A percentile compares a stretch with the other conserved stretches of the same genome.
phyloP scores from a whole-genome alignment of 2,888 invertebrate genomes.

The Macroteleia sp. region DNA sequence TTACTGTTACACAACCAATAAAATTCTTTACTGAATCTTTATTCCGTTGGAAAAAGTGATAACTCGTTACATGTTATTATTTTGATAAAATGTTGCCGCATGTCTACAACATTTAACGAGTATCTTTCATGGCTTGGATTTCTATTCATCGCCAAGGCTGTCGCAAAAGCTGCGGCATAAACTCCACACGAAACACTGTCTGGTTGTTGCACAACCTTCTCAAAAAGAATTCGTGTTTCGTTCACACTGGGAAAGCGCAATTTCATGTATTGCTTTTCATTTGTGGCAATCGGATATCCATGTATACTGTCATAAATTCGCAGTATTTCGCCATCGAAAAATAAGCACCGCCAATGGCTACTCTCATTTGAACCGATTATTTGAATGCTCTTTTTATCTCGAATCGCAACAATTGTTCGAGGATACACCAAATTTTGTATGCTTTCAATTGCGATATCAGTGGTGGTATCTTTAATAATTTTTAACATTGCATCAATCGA shows the following conservation, averaged over 20 bases:
- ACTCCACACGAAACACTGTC: conserved; percentile 52
- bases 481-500: neutral
- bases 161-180: conserved; percentile 60
- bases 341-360: conserved; percentile 59
- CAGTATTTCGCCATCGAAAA: conserved; percentile 46
- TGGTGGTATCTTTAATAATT: conserved; percentile 8
- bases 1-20: no score
- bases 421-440: conserved; percentile 6
- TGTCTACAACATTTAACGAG: conserved; percentile 25
- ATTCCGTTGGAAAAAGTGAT: conserved; percentile 31
- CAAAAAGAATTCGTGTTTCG: neutral
- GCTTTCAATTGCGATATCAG: conserved; percentile 18
- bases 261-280: conserved; percentile 27
- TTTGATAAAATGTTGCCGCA: conserved; percentile 45
- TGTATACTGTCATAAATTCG: conserved; percentile 52
- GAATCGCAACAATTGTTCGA: neutral
- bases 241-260: conserved; percentile 37
- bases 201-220: conserved; percentile 35
- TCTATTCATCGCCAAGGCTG: conserved; percentile 25
- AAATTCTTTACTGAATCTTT: neutral
- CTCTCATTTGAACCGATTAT: conserved; percentile 49
- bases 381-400: conserved; percentile 31
- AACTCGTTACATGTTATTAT: conserved; percentile 26
- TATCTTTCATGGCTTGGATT: conserved; percentile 25
- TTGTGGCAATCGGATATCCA: conserved; percentile 19